A percentile compares a stretch with the other conserved stretches of the same genome.
Evolutionary conservation across 53 echinoderm and acorn worm species (phyloP).

Genomic region (Patiria pectinifera): DNA sequence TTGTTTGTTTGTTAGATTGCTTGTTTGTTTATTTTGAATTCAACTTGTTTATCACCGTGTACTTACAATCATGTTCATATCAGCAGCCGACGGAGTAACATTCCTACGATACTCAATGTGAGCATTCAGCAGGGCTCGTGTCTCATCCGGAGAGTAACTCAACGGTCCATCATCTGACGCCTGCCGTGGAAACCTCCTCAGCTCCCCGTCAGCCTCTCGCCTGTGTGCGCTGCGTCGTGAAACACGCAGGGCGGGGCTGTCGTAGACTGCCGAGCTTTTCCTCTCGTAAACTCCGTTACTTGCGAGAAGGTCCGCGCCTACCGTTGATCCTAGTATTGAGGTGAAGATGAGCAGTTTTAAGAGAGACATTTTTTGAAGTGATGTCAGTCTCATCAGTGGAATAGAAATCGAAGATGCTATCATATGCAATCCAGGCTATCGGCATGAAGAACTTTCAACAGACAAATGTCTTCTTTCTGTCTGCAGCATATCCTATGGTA

Average conservation of each 20-base stretch:
- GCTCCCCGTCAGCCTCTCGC: not conserved
- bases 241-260: not conserved
- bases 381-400: not conserved
- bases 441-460: no score
- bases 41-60: not conserved
- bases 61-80: slow-evolving; percentile 70
- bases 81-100: slow-evolving; percentile 60
- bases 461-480: no score
- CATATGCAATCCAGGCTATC: no score
- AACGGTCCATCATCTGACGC: not conserved
- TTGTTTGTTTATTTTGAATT: no score
- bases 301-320: not conserved
- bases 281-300: not conserved
- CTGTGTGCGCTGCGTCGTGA: slow-evolving; percentile 5
- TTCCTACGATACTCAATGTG: slow-evolving; percentile 50
- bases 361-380: not conserved
- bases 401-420: not conserved
- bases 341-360: not conserved
- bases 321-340: not conserved
- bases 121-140: slow-evolving; percentile 28
- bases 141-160: slow-evolving; percentile 27
- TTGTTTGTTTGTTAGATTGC: no score
- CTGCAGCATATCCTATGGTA: no score
- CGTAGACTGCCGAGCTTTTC: slow-evolving; percentile 23
- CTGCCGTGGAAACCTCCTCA: slow-evolving; percentile 26